These are phyloP conservation scores for Haliclona indistincta DNA, from an alignment of 37 sponge, comb jelly and placozoan genomes.

Conservation along the genomic window DNA sequence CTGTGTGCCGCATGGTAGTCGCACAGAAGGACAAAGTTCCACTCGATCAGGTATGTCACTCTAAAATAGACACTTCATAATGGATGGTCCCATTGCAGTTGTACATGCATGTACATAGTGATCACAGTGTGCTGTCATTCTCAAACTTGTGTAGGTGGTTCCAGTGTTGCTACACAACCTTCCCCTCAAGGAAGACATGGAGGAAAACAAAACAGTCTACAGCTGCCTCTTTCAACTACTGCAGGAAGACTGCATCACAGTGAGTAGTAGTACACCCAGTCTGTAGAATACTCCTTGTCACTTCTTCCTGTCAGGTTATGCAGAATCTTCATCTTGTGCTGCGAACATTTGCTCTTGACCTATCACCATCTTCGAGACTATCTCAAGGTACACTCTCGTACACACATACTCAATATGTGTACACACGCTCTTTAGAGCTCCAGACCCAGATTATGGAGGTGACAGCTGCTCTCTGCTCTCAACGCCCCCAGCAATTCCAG, in stretches of 20 bases:
- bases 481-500: slow-evolving; percentile 54
- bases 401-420: background rate
- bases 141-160: slow-evolving; percentile 34
- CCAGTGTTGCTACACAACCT: slow-evolving; percentile 77
- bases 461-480: slow-evolving; percentile 9
- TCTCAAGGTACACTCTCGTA: slow-evolving; percentile 22
- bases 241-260: slow-evolving; percentile 17
- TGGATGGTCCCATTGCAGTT: background rate
- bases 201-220: slow-evolving; percentile 87
- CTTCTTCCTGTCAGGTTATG: slow-evolving; percentile 38
- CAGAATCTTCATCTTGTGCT: slow-evolving; percentile 39
- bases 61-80: background rate
- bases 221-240: slow-evolving; percentile 62
- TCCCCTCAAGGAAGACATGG: slow-evolving; percentile 89
- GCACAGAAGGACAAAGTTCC: slow-evolving; percentile 67
- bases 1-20: slow-evolving; percentile 84
- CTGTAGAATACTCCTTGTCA: no score
- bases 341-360: slow-evolving; percentile 55
- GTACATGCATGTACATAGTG: background rate
- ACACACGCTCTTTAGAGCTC: background rate
- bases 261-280: slow-evolving; percentile 13
- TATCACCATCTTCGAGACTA: slow-evolving; percentile 46
- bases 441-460: slow-evolving; percentile 21
- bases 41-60: slow-evolving; percentile 65
- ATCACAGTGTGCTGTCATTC: background rate